phyloP scores from a whole-genome alignment of 1,140 invertebrate genomes.

The Trichoplusia ni region DNA sequence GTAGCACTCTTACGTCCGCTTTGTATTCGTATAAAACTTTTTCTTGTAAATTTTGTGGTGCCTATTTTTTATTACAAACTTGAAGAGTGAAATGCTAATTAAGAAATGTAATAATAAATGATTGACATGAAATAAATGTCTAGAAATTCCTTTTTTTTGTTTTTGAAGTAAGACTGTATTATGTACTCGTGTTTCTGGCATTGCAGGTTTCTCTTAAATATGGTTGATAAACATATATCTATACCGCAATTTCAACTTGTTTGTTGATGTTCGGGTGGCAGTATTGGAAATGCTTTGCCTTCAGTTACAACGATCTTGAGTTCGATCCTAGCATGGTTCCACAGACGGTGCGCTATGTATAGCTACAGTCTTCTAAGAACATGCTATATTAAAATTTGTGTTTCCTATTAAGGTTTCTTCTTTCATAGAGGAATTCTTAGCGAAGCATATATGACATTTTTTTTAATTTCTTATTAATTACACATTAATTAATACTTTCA shows the following conservation, averaged over 20 bases:
- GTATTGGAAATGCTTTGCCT: conserved; percentile 3
- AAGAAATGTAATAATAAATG: conserved; percentile 12
- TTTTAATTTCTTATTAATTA: not conserved
- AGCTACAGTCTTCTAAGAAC: conserved; percentile 76
- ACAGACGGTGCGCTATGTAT: conserved; percentile 67
- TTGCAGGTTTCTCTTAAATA: not conserved
- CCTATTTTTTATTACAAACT: conserved; percentile 1
- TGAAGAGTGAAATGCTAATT: conserved; percentile 3
- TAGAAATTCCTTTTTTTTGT: too few species aligned
- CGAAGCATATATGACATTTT: conserved; percentile 59
- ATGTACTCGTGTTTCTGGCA: too few species aligned
- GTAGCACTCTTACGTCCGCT: conserved; percentile 4
- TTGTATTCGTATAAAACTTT: conserved; percentile 18
- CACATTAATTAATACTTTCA: too few species aligned
- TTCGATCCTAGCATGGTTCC: conserved; percentile 74
- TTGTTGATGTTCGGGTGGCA: not conserved
- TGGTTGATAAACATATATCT: not conserved
- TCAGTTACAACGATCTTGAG: conserved; percentile 23
- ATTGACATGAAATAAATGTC: too few species aligned
- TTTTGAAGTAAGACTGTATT: too few species aligned
- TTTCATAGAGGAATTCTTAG: conserved; percentile 48
- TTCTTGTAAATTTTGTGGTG: conserved; percentile 20
- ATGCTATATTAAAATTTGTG: conserved; percentile 66
- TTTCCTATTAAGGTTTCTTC: conserved; percentile 46
- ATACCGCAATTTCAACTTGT: not conserved